A percentile compares a stretch with the other conserved stretches of the same genome.
Conservation (phyloP, 2,888 invertebrate species). For the Aleiodes alternator region DNA sequence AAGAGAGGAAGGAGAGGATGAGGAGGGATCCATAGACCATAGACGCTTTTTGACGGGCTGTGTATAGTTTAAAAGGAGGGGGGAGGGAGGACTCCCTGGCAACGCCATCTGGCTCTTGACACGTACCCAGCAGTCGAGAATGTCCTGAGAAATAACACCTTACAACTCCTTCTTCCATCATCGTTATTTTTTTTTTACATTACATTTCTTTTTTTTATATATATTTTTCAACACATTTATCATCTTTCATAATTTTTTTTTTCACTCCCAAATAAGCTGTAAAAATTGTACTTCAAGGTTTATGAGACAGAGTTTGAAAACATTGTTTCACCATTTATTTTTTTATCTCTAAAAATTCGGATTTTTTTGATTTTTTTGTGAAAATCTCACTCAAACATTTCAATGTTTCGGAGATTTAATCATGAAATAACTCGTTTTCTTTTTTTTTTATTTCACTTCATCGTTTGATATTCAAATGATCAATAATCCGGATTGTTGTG, state of each 20-base stretch:
- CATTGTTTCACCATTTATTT: background rate
- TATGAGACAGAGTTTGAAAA: background rate
- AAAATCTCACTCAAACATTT: background rate
- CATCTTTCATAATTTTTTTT: background rate
- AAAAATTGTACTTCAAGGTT: no score
- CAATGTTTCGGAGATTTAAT: background rate
- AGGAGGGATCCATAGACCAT: constrained; percentile 33
- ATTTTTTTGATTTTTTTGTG: no score
- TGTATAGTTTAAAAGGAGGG: constrained; percentile 1
- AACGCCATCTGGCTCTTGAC: constrained; percentile 32
- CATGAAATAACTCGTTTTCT: background rate
- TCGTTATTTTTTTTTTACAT: constrained; percentile 11
- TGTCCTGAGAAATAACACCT: constrained; percentile 23
- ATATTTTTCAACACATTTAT: constrained; percentile 4
- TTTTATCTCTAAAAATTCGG: no score
- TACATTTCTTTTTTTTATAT: constrained; percentile 7
- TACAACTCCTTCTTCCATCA: constrained; percentile 12
- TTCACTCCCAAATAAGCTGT: no score
- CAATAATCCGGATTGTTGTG: constrained; percentile 1
- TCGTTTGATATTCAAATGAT: constrained; percentile 11
- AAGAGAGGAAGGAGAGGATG: constrained; percentile 2
- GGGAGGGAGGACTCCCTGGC: background rate
- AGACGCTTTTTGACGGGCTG: constrained; percentile 44
- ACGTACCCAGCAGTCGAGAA: constrained; percentile 13
- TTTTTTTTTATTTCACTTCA: no score